phyloP scores from a whole-genome alignment of 2,888 invertebrate species.

The Danaus chrysippus region DNA sequence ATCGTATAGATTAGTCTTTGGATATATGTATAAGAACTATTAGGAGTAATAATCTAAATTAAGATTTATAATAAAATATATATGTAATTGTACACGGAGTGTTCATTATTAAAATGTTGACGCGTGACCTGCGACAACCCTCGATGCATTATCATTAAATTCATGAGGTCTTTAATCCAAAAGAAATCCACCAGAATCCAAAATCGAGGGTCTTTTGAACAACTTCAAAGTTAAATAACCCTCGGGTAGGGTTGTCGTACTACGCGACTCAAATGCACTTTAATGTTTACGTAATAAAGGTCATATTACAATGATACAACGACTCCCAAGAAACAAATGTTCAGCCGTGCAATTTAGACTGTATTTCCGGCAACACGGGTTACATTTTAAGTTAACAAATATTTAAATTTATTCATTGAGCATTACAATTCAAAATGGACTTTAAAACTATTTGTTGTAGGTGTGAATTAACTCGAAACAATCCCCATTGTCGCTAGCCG shows the following conservation, averaged over 20 bases:
- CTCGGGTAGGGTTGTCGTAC: slow-evolving; percentile 46
- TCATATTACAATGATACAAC: slow-evolving; percentile 38
- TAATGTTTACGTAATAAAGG: slow-evolving; percentile 43
- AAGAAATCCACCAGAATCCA: slow-evolving; percentile 76
- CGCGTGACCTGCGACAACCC: slow-evolving; percentile 61
- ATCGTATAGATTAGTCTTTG: not conserved
- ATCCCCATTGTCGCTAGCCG: slow-evolving; percentile 23
- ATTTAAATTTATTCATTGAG: slow-evolving; percentile 73
- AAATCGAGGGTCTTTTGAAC: slow-evolving; percentile 76
- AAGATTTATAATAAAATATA: not conserved
- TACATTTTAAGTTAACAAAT: slow-evolving; percentile 79
- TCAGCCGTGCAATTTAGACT: slow-evolving; percentile 75
- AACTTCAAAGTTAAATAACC: slow-evolving; percentile 78
- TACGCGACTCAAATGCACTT: slow-evolving; percentile 41
- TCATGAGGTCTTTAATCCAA: slow-evolving; percentile 76
- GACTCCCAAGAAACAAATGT: slow-evolving; percentile 67
- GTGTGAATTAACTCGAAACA: slow-evolving; percentile 27
- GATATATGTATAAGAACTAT: not conserved
- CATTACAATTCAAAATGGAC: slow-evolving; percentile 48
- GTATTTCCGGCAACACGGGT: slow-evolving; percentile 78
- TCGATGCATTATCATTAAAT: slow-evolving; percentile 74
- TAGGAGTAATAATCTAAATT: not conserved
- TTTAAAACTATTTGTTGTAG: slow-evolving; percentile 36
- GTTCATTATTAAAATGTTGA: slow-evolving; percentile 47
- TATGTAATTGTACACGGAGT: slow-evolving; percentile 2